These are phyloP conservation scores for Tenthredo distinguenda DNA, from an alignment of 2,888 invertebrate species.

Conservation along the genomic window DNA sequence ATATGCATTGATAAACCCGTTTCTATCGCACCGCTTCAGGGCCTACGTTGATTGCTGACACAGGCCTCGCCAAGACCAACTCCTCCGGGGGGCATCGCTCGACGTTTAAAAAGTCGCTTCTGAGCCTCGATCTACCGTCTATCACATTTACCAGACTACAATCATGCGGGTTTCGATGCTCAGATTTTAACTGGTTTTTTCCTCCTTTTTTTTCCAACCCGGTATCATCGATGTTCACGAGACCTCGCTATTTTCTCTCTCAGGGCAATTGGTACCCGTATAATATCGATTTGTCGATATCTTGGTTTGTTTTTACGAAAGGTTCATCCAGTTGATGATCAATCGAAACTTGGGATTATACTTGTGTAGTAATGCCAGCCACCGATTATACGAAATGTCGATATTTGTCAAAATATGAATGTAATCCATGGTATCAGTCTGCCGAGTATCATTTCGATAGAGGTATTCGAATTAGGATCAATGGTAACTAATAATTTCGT, in stretches of 20 bases:
- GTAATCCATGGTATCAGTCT: not conserved
- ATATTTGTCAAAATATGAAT: not conserved
- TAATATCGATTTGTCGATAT: not conserved
- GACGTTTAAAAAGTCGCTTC: slow-evolving; percentile 39
- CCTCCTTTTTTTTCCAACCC: not conserved
- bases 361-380: not conserved
- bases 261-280: not conserved
- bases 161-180: slow-evolving; percentile 8
- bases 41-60: slow-evolving; percentile 41
- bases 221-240: not conserved
- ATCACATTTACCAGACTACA: slow-evolving; percentile 30
- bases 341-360: not conserved
- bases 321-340: not conserved
- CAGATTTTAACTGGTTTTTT: not conserved
- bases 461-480: not conserved
- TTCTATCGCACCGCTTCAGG: slow-evolving; percentile 56
- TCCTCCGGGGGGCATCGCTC: slow-evolving; percentile 21
- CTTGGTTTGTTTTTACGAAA: not conserved
- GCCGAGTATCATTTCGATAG: not conserved
- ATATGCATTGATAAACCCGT: slow-evolving; percentile 73
- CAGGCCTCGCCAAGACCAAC: slow-evolving; percentile 15
- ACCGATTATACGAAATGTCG: not conserved
- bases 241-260: not conserved
- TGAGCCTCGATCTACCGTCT: slow-evolving; percentile 23
- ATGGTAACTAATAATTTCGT: not conserved